Evolutionary conservation across 2,888 invertebrate genomes (phyloP).

Genomic region (Agrochola lychnidis): DNA sequence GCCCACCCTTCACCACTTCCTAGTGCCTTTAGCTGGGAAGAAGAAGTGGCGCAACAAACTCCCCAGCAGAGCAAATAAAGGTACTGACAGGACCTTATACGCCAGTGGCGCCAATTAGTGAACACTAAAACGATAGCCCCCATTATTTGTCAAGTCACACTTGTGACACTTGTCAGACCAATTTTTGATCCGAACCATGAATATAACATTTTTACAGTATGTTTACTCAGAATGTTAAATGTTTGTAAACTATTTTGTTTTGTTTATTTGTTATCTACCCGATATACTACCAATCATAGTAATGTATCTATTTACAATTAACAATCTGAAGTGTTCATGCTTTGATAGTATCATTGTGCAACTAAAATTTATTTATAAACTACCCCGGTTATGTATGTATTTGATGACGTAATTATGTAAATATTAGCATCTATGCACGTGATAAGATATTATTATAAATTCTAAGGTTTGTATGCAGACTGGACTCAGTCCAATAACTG

Average conservation of each 20-base stretch:
- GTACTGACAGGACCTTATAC: too few species aligned
- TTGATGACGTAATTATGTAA: constrained; percentile 19
- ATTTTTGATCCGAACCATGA: neutral
- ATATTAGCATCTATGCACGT: constrained; percentile 5
- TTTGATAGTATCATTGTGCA: constrained; percentile 10
- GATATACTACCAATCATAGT: neutral
- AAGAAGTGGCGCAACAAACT: too few species aligned
- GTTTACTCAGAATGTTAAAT: neutral
- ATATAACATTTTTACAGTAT: neutral
- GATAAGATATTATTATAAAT: neutral
- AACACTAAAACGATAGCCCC: too few species aligned
- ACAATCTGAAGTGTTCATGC: constrained; percentile 1
- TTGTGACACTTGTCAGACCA: too few species aligned
- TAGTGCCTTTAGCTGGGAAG: too few species aligned
- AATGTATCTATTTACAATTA: constrained; percentile 8
- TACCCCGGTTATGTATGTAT: neutral
- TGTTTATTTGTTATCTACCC: constrained; percentile 2
- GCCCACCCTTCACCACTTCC: too few species aligned
- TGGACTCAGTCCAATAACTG: constrained; percentile 24
- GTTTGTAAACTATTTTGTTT: neutral
- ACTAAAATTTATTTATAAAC: constrained; percentile 16
- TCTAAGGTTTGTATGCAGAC: neutral
- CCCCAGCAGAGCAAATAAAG: too few species aligned
- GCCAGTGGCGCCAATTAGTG: too few species aligned
- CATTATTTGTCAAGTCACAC: too few species aligned